phyloP scores from a whole-genome alignment of 2,888 invertebrate genomes.

The Coecobrya sp. region DNA sequence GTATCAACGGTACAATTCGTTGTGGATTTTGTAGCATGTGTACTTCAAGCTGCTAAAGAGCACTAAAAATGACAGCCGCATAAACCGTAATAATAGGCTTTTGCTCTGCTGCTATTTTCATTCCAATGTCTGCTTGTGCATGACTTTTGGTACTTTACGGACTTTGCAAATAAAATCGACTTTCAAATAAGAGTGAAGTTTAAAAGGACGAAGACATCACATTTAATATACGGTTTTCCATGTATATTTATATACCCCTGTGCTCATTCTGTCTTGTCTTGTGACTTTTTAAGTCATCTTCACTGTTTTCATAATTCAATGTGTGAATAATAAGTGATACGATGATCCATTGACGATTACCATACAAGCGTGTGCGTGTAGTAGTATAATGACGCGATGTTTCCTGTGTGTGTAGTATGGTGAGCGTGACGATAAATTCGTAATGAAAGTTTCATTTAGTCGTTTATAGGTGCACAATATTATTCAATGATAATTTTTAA shows the following conservation, averaged over 20 bases:
- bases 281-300: conserved; percentile 30
- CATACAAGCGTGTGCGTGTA: not conserved
- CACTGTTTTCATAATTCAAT: conserved; percentile 51
- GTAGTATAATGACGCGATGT: conserved; percentile 23
- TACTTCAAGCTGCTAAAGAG: not conserved
- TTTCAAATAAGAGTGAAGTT: conserved; percentile 4
- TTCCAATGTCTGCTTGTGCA: conserved; percentile 9
- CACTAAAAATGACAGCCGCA: not conserved
- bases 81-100: not conserved
- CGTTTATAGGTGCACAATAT: conserved; percentile 3
- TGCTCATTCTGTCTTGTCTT: conserved; percentile 11
- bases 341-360: conserved; percentile 38
- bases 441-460: conserved; percentile 52
- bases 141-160: conserved; percentile 18
- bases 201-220: not conserved
- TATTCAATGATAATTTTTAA: conserved; percentile 25
- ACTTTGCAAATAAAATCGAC: not conserved
- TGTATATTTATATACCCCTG: not conserved
- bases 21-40: conserved; percentile 9
- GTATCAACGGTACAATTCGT: conserved; percentile 9
- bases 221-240: not conserved
- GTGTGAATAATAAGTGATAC: conserved; percentile 26
- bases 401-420: conserved; percentile 28
- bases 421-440: conserved; percentile 53
- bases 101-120: conserved; percentile 15